Conservation (phyloP, 92 coral and sea anemone genomes). For the Ricordea florida region DNA sequence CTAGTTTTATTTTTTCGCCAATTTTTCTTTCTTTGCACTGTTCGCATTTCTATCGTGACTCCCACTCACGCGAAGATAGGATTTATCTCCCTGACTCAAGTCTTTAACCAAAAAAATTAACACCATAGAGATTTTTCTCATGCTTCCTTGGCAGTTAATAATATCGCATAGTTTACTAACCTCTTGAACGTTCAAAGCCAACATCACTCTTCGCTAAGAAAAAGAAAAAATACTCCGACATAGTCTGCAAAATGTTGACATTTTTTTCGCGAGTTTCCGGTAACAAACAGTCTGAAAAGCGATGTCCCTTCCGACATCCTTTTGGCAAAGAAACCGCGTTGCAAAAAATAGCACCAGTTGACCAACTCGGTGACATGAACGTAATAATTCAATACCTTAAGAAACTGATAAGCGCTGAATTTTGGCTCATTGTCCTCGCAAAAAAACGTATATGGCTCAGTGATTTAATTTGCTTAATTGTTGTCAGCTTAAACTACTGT, state of each 20-base stretch:
- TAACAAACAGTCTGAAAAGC: slow-evolving; percentile 2
- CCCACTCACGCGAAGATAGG: slow-evolving; percentile 3
- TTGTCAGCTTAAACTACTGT: not conserved
- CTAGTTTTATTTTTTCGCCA: not conserved
- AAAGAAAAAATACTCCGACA: not conserved
- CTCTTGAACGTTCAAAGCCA: slow-evolving; percentile 11
- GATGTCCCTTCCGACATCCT: slow-evolving; percentile 16
- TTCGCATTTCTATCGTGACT: not conserved
- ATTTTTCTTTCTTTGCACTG: not conserved
- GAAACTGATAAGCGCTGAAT: not conserved
- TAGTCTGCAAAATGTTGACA: not conserved
- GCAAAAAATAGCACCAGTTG: slow-evolving; percentile 27
- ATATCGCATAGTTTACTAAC: slow-evolving; percentile 14
- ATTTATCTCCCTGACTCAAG: not conserved
- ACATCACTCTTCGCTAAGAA: not conserved
- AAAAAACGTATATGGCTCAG: not conserved
- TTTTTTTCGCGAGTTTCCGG: slow-evolving; percentile 15
- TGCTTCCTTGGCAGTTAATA: not conserved
- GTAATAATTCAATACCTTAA: slow-evolving; percentile 6
- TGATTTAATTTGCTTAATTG: not conserved
- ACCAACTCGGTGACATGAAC: slow-evolving; percentile 33
- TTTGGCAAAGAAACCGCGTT: slow-evolving; percentile 33
- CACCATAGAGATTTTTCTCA: slow-evolving; percentile 11
- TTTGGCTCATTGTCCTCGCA: not conserved
- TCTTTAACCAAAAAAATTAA: not conserved